Conservation (phyloP, 92 coral and sea anemone genomes). For the Micromussa lordhowensis region DNA sequence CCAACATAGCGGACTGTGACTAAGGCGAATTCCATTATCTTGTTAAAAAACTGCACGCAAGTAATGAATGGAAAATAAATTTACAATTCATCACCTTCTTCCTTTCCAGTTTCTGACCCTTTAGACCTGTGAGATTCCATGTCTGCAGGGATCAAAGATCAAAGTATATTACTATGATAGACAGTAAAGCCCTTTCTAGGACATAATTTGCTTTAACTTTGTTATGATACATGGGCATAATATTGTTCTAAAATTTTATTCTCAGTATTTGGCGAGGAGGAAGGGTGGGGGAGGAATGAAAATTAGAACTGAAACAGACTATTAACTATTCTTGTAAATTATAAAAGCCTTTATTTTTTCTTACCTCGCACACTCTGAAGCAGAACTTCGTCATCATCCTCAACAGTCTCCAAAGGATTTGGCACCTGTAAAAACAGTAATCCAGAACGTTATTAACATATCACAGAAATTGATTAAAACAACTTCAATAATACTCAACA, state of each 20-base stretch:
- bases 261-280: not conserved
- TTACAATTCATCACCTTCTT: not conserved
- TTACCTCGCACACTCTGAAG: constrained; percentile 6
- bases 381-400: not conserved
- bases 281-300: no score
- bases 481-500: not conserved
- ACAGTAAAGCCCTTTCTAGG: constrained; percentile 7
- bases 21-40: no score
- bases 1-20: no score
- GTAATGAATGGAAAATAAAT: no score
- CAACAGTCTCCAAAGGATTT: constrained; percentile 8
- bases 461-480: not conserved
- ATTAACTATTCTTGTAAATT: no score
- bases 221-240: not conserved
- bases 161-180: constrained; percentile 4
- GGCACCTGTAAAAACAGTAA: not conserved
- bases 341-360: no score
- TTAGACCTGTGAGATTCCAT: constrained; percentile 6
- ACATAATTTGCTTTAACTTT: constrained; percentile 8
- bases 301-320: no score
- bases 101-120: constrained; percentile 13
- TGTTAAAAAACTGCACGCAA: no score
- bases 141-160: not conserved
- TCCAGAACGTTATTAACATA: constrained; percentile 6
- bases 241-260: no score